A percentile compares a stretch with the other conserved stretches of the same genome.
Evolutionary conservation across 1,140 invertebrate genomes (phyloP).

Genomic region (Apis dorsata): DNA sequence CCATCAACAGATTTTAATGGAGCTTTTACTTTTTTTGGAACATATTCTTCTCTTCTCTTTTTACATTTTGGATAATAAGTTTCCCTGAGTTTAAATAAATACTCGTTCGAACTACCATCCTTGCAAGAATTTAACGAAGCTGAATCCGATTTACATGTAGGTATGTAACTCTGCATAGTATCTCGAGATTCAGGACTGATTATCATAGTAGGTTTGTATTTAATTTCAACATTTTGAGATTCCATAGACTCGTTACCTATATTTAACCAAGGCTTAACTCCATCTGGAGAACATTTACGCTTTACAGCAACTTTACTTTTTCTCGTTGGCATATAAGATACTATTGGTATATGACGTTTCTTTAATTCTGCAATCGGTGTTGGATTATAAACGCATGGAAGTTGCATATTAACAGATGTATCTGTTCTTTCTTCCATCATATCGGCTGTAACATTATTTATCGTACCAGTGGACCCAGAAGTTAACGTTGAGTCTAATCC

Average conservation of each 20-base stretch:
- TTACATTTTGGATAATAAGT: constrained; percentile 73
- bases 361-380: constrained; percentile 83
- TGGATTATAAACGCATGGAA: constrained; percentile 81
- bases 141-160: constrained; percentile 70
- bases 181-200: constrained; percentile 50
- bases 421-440: constrained; percentile 58
- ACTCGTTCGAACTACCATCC: constrained; percentile 69
- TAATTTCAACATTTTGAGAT: constrained; percentile 63
- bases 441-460: constrained; percentile 4
- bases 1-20: constrained; percentile 68
- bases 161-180: constrained; percentile 69
- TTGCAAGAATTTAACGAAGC: constrained; percentile 69
- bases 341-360: constrained; percentile 79
- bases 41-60: constrained; percentile 77
- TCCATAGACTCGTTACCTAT: constrained; percentile 64
- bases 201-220: constrained; percentile 76
- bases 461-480: constrained; percentile 53
- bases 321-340: constrained; percentile 75
- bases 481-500: constrained; percentile 74
- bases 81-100: constrained; percentile 71
- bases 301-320: constrained; percentile 76
- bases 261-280: constrained; percentile 70
- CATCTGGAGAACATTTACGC: constrained; percentile 72
- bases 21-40: constrained; percentile 74
- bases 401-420: constrained; percentile 58